Evolutionary conservation across 1,140 invertebrate genomes (phyloP).

Genomic region (Sycophila sp.): DNA sequence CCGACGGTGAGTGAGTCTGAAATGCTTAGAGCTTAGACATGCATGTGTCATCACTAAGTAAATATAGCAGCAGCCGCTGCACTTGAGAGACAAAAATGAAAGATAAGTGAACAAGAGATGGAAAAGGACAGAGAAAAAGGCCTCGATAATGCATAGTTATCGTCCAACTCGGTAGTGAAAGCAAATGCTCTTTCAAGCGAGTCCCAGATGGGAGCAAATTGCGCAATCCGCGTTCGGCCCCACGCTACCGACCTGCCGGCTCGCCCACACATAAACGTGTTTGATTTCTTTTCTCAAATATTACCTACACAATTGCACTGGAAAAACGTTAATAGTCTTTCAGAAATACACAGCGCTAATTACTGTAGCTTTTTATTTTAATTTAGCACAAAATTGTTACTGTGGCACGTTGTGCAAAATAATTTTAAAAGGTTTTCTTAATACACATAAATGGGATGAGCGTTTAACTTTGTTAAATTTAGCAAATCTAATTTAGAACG

Average conservation of each 20-base stretch:
- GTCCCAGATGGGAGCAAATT: neutral
- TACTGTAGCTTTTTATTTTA: no score
- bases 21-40: constrained; percentile 22
- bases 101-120: neutral
- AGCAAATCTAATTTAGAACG: no score
- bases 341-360: no score
- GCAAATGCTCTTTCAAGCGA: neutral
- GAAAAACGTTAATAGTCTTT: no score
- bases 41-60: constrained; percentile 1
- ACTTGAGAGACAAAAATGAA: neutral
- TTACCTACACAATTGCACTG: no score
- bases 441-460: no score
- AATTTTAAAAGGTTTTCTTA: no score
- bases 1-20: constrained; percentile 51
- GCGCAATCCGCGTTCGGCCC: neutral
- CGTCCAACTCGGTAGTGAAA: neutral
- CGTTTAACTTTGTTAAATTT: no score
- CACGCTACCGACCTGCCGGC: neutral
- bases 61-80: neutral
- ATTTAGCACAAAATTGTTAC: no score
- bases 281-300: neutral
- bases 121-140: neutral
- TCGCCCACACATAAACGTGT: neutral
- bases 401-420: no score
- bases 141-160: neutral